phyloP scores from a whole-genome alignment of 2,888 invertebrate species.

The Drosophila paucipuncta region DNA sequence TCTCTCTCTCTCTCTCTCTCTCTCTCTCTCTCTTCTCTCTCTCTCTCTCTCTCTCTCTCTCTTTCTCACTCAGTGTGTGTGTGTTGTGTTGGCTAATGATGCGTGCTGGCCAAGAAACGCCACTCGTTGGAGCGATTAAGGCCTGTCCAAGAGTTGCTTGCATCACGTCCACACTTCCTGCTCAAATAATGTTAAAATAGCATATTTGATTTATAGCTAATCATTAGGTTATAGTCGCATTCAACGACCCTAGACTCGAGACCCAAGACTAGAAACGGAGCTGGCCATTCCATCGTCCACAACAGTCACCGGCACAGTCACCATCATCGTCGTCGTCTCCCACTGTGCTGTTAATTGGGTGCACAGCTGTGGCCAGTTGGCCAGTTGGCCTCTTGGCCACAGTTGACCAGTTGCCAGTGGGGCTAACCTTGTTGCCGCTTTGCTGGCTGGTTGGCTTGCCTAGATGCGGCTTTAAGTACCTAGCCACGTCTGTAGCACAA shows the following conservation, averaged over 20 bases:
- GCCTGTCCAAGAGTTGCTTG: slow-evolving; percentile 65
- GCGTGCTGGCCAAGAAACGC: slow-evolving; percentile 56
- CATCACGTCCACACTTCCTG: slow-evolving; percentile 81
- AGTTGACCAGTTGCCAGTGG: slow-evolving; percentile 8
- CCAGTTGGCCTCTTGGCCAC: slow-evolving; percentile 2
- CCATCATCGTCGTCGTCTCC: slow-evolving; percentile 55
- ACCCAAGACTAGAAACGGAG: slow-evolving; percentile 6
- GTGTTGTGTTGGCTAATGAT: slow-evolving; percentile 64
- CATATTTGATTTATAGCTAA: slow-evolving; percentile 82
- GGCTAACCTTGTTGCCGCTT: slow-evolving; percentile 14
- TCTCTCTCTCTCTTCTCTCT: neutral
- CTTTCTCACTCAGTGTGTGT: neutral
- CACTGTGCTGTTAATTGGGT: slow-evolving; percentile 81
- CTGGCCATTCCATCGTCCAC: neutral
- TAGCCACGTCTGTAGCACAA: slow-evolving; percentile 54
- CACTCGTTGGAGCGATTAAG: slow-evolving; percentile 69
- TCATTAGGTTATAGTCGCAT: slow-evolving; percentile 80
- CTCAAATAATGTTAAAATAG: slow-evolving; percentile 81
- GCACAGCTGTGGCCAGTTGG: slow-evolving; percentile 70
- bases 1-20: too few species aligned
- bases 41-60: neutral
- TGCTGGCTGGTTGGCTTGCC: slow-evolving; percentile 2
- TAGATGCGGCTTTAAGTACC: slow-evolving; percentile 32
- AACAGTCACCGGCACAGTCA: slow-evolving; percentile 1
- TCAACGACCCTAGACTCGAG: slow-evolving; percentile 47